phyloP scores from a whole-genome alignment of 2,888 invertebrate genomes.

The Tineola bisselliella region DNA sequence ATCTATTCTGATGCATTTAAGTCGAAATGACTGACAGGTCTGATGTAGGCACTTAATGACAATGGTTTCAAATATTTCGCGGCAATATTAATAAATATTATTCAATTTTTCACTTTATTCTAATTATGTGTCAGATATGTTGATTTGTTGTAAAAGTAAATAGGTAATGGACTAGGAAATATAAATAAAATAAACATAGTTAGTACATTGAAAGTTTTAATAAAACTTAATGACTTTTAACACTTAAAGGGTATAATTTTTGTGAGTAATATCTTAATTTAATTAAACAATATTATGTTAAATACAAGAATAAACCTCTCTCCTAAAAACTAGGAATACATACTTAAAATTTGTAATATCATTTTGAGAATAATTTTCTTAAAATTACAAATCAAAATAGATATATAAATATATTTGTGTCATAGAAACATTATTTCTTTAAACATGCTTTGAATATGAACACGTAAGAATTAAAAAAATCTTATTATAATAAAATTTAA shows the following conservation, averaged over 20 bases:
- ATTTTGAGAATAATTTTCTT: background rate
- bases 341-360: background rate
- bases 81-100: no score
- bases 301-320: constrained; percentile 34
- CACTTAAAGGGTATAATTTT: background rate
- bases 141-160: no score
- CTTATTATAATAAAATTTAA: background rate
- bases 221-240: background rate
- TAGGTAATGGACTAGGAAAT: background rate
- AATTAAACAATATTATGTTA: background rate
- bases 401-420: no score
- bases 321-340: constrained; percentile 25
- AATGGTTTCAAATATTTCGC: no score
- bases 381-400: background rate
- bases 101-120: no score
- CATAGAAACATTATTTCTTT: background rate
- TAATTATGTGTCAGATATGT: no score
- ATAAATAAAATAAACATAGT: background rate
- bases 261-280: background rate
- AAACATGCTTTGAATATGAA: background rate
- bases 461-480: background rate
- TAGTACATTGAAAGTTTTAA: background rate
- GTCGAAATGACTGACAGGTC: no score
- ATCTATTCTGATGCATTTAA: no score
- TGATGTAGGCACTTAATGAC: no score